Evolutionary conservation across 2,888 invertebrate species (phyloP).

Genomic region (Orthosia gothica): DNA sequence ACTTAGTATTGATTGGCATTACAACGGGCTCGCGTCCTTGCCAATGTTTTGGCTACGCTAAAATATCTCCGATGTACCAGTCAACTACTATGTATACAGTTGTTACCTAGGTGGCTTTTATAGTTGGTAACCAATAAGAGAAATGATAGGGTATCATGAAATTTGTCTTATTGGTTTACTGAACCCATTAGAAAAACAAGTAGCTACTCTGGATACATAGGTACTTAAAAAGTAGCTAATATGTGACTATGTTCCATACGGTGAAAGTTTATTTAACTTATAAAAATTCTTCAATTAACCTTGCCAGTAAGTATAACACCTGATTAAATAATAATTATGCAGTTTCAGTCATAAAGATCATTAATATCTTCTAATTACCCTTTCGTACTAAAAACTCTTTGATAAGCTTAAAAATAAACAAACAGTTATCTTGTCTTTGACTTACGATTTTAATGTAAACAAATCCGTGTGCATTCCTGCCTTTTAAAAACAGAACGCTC

Average conservation of each 20-base stretch:
- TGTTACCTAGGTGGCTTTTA: neutral
- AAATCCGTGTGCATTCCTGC: conserved; percentile 65
- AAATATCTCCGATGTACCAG: conserved; percentile 21
- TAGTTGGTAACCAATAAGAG: too few relatives aligned
- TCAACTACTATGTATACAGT: neutral
- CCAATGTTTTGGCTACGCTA: conserved; percentile 59
- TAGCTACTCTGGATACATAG: neutral
- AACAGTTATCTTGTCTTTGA: conserved; percentile 59
- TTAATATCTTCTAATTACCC: conserved; percentile 21
- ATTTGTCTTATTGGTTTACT: conserved; percentile 1
- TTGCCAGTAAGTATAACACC: neutral
- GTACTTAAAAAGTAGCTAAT: neutral
- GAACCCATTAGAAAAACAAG: neutral
- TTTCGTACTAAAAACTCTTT: conserved; percentile 42
- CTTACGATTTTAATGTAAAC: conserved; percentile 62
- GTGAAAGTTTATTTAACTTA: neutral
- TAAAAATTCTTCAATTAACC: neutral
- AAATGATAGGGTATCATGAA: too few relatives aligned
- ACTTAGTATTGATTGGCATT: conserved; percentile 63
- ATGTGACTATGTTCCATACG: neutral
- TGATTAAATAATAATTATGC: conserved; percentile 14
- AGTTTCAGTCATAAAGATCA: neutral
- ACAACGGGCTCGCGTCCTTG: conserved; percentile 62
- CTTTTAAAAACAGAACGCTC: conserved; percentile 63
- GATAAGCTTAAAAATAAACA: conserved; percentile 52